Evolutionary conservation across 1,140 invertebrate genomes (phyloP).

Genomic region (Hormaphis cornu): DNA sequence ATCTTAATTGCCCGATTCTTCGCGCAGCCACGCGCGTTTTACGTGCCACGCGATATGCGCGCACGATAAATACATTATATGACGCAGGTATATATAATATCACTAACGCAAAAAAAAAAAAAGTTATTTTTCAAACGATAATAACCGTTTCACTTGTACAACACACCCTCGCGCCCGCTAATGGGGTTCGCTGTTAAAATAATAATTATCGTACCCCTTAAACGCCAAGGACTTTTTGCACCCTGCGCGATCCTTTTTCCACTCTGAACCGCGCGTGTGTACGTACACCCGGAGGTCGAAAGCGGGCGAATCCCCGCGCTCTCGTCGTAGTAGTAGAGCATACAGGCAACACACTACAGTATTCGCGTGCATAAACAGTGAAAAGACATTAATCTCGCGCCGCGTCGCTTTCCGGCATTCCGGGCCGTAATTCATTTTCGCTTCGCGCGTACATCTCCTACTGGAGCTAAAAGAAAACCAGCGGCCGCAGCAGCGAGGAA

Average conservation of each 20-base stretch:
- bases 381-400: slow-evolving; percentile 21
- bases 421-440: slow-evolving; percentile 31
- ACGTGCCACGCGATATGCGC: neutral
- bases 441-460: neutral
- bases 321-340: neutral
- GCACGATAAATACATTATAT: neutral
- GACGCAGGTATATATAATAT: neutral
- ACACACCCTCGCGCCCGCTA: neutral
- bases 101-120: too few relatives aligned
- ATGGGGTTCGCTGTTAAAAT: slow-evolving; percentile 32
- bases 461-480: slow-evolving; percentile 13
- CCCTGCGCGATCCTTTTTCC: too few relatives aligned
- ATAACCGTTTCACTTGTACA: too few relatives aligned
- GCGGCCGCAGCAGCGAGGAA: slow-evolving; percentile 3
- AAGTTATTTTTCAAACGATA: slow-evolving; percentile 29
- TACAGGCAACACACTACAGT: too few relatives aligned
- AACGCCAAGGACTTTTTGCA: too few relatives aligned
- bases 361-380: neutral
- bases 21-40: neutral
- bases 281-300: too few relatives aligned
- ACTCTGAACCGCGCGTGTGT: too few relatives aligned
- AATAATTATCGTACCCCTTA: slow-evolving; percentile 19
- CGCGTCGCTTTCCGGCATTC: slow-evolving; percentile 31
- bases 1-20: slow-evolving; percentile 27
- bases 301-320: too few relatives aligned